Base-by-base conservation (phyloP, 2,888 invertebrate species). In the Microplitis deprimator region DNA sequence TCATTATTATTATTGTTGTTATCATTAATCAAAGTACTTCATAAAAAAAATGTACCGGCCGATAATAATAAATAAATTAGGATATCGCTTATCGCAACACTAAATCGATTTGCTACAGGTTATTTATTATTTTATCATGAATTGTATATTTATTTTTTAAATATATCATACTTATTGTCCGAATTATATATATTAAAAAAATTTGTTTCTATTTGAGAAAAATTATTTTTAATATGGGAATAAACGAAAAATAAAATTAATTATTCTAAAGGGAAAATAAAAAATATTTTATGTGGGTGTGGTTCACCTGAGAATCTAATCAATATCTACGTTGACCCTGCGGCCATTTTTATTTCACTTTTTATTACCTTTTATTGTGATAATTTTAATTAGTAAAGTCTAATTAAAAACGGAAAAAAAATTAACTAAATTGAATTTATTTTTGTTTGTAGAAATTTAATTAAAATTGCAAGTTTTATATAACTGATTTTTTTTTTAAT, bases 301-400 rank as follows among this genome's bases (percentile, higher is more conserved):
- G 82, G 87, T 86, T 82, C 84, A 87, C 86, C 87, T 87, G 87
- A 82, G 81, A 81, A 81, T 71, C 13, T 39, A 73, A 87, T 87
- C 87, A 83, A 87, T 87, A 87, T 79, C 80, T 68, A 82, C 81
- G 80, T 82, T 82, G 76, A 81, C 80, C 82, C 82, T 81, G 80
- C 81, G 80, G 82, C 83, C 78, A 82, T 82, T 81, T 62, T 62
- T 81, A 79, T 74, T 41, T 29, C 29, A 29, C 29, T 29, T 29
- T 5, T 39, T 68, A 1, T 20, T 61, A 67, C 72, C 64, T 61
- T 50, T 8, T 20, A 59, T 68, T n/a, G 29, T 29, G 29, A 29
- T 29, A 29, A 17, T 60, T 38, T 20, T 62, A 62, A 17, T 62
- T 62, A 17, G n/a, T 6, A 20, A 13, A 0, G 8, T 62, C 3